A percentile compares a stretch with the other conserved stretches of the same genome.
These are phyloP conservation scores for Microcebus lehilahytsara DNA, from an alignment of 2,113 vertebrate species.

Conservation along the genomic window DNA sequence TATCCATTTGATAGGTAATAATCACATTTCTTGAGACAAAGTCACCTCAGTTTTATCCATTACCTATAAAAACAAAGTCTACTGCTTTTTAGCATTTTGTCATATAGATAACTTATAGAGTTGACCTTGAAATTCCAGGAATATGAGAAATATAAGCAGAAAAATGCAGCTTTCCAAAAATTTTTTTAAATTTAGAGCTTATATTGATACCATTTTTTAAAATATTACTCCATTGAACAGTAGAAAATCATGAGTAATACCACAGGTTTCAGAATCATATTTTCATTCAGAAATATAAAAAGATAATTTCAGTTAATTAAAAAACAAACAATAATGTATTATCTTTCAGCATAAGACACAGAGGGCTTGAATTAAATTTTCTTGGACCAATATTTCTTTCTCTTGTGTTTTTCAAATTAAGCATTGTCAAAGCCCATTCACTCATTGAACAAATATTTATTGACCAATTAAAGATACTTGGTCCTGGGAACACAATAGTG, in stretches of 20 bases:
- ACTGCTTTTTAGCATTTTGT: conserved; percentile 28
- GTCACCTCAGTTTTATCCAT: conserved; percentile 15
- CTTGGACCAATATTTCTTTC: not conserved
- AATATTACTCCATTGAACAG: not conserved
- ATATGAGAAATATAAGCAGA: not conserved
- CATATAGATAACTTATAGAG: not conserved
- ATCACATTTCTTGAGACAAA: conserved; percentile 40
- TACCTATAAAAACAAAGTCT: conserved; percentile 23
- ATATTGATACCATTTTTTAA: no score
- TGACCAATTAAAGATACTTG: not conserved
- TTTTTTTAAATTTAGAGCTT: not conserved
- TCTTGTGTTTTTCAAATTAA: not conserved
- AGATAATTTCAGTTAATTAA: not conserved
- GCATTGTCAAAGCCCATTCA: not conserved
- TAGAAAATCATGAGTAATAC: not conserved
- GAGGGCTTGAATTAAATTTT: not conserved
- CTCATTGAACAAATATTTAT: not conserved
- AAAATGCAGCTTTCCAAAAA: not conserved
- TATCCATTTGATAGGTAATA: not conserved
- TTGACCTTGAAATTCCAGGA: conserved; percentile 28
- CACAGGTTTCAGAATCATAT: not conserved
- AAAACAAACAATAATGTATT: not conserved
- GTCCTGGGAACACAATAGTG: not conserved
- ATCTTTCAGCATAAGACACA: not conserved
- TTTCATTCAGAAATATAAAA: not conserved